These are phyloP conservation scores for Brachyptera putata DNA, from an alignment of 2,888 invertebrate genomes.

Conservation along the genomic window DNA sequence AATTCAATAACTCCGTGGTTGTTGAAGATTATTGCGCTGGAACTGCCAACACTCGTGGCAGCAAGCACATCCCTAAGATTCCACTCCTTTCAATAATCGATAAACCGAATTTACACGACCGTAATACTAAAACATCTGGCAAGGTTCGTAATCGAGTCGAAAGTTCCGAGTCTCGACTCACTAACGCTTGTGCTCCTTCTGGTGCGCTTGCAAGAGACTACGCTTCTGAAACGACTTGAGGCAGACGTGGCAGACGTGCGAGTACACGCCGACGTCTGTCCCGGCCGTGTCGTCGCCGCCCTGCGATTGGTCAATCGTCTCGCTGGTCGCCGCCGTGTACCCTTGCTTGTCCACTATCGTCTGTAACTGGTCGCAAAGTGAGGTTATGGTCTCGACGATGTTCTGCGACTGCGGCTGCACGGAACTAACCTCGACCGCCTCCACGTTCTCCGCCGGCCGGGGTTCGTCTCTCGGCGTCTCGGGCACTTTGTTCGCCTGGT, in stretches of 20 bases:
- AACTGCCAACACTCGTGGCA: too few relatives aligned
- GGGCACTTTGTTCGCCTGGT: neutral
- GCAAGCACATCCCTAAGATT: too few relatives aligned
- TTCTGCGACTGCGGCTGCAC: neutral
- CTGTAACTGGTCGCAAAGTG: too few relatives aligned
- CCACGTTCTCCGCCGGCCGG: neutral
- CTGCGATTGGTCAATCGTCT: neutral
- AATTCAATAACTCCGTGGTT: too few relatives aligned
- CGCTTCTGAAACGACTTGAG: neutral
- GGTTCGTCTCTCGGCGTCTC: neutral
- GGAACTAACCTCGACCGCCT: neutral
- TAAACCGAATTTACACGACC: too few relatives aligned
- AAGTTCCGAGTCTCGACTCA: too few relatives aligned
- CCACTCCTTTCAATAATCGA: too few relatives aligned
- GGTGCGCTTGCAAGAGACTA: neutral
- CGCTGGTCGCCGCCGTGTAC: neutral
- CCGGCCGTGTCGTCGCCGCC: neutral
- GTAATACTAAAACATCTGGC: too few relatives aligned
- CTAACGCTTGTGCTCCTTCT: neutral
- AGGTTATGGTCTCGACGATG: neutral
- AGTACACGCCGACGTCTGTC: neutral
- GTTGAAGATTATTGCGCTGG: too few relatives aligned
- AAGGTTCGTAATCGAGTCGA: too few relatives aligned
- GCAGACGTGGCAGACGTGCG: slow-evolving; percentile 3
- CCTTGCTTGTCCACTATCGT: neutral